Base-by-base conservation (phyloP, 2,113 vertebrate species). In the Corythoichthys haematopterus region DNA sequence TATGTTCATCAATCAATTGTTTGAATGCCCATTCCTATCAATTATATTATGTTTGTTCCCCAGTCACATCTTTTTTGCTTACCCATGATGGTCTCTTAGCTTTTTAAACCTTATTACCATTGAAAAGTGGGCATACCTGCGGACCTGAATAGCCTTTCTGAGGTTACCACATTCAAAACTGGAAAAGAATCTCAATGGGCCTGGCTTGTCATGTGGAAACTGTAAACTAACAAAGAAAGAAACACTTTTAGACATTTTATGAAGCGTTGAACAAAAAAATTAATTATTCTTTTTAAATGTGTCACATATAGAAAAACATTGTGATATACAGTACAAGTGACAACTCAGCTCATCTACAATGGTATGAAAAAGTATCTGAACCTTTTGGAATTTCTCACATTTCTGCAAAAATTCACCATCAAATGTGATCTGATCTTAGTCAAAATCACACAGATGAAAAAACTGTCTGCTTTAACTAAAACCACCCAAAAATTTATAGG, bases 131-230 rank as follows among this genome's bases (percentile, higher is more conserved):
- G 10, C 55, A 52, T 92, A 98, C 96, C 94, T 93, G 55, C 94
- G 93, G 67, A 94, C 90, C 85, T 94, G 95, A 80, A 96, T 88
- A 71, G 91, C 96, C 84, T 95, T 97, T 50, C 94, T 91, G 28
- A 97, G 90, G 77, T 98, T 98, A 58, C 95, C 96, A 0, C 93
- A 93, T 81, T 98, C 96, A 86, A 98, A 97, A 58, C 87, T 88
- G 16, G 96, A 97, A 84, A 83, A 94, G 87, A 98, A 98, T 0
- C 61, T 87, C 64, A 98, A 77, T 13, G 90, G 87, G 51, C 77
- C 72, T 36, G 88, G 75, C 60, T 77, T 35, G 64, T 69, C 85
- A 2, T 78, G 58, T 2, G 80, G 79, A 71, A 83, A 72, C 47
- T 86, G 84, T 37, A 59, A 14, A 80, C 93, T 94, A 77, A 71